Evolutionary conservation across 2,113 vertebrate genomes (phyloP).

Genomic region (Callospermophilus lateralis): DNA sequence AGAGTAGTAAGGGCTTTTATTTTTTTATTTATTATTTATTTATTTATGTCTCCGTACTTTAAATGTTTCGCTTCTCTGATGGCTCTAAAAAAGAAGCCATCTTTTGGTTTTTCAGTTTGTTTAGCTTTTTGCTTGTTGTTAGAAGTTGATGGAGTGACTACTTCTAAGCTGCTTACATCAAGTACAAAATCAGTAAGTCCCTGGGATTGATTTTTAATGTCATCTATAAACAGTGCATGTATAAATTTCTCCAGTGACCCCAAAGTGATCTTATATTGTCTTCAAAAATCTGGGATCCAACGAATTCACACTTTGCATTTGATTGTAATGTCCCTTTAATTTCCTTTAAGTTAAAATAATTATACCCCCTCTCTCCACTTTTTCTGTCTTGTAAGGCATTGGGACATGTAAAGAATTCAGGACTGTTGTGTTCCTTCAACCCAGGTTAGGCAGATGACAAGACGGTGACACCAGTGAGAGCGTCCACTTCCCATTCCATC

Average conservation of each 20-base stretch:
- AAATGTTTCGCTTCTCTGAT: neutral
- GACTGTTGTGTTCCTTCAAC: neutral
- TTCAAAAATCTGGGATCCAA: constrained; percentile 30
- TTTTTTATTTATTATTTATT: neutral
- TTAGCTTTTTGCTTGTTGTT: neutral
- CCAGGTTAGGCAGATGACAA: neutral
- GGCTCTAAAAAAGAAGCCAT: neutral
- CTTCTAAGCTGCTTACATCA: neutral
- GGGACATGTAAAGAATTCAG: neutral
- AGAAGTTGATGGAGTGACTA: neutral
- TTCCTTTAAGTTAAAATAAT: constrained; percentile 10
- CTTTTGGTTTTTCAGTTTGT: neutral
- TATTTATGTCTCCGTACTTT: neutral
- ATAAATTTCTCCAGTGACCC: neutral
- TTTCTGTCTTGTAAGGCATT: neutral
- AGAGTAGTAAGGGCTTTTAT: neutral
- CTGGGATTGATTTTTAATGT: neutral
- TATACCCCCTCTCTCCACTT: too few relatives aligned
- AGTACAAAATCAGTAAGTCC: neutral
- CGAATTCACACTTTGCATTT: neutral
- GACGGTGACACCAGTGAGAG: neutral
- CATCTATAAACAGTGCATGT: neutral
- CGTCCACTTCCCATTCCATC: neutral
- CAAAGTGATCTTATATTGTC: neutral
- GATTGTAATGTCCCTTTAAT: neutral